Conservation (phyloP, 1,140 invertebrate genomes). For the Cyphomyrmex costatus region DNA sequence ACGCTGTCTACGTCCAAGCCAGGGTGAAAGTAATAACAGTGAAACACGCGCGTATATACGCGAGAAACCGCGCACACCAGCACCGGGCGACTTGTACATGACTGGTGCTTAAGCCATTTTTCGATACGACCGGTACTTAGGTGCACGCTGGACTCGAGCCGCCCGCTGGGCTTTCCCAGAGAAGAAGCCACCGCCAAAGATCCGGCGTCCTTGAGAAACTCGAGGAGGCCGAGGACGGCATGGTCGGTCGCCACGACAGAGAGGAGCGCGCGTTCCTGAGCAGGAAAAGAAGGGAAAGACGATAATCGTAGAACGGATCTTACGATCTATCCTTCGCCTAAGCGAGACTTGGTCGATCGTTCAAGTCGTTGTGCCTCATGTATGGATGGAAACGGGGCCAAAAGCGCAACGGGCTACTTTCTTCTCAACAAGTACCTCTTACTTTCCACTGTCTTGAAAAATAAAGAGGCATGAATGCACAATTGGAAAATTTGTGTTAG, state of each 20-base stretch:
- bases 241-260: constrained; percentile 36
- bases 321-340: constrained; percentile 32
- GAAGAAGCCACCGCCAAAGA: constrained; percentile 71
- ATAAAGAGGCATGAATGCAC: background rate
- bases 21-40: constrained; percentile 85
- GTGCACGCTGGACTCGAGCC: constrained; percentile 69
- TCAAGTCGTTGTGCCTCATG: background rate
- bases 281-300: constrained; percentile 7
- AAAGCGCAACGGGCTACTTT: constrained; percentile 8
- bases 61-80: constrained; percentile 53
- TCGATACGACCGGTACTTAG: constrained; percentile 80
- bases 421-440: background rate
- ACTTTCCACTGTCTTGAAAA: background rate
- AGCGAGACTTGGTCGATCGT: constrained; percentile 50
- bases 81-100: constrained; percentile 77
- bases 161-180: constrained; percentile 73
- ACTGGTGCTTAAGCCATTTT: constrained; percentile 83
- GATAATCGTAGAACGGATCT: constrained; percentile 71
- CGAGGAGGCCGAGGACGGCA: constrained; percentile 69
- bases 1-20: constrained; percentile 56
- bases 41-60: constrained; percentile 74
- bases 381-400: background rate
- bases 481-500: too few relatives aligned
- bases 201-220: constrained; percentile 73
- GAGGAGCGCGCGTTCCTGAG: background rate